Evolutionary conservation across 2,888 invertebrate species (phyloP).

Genomic region (Lissonota sp.): DNA sequence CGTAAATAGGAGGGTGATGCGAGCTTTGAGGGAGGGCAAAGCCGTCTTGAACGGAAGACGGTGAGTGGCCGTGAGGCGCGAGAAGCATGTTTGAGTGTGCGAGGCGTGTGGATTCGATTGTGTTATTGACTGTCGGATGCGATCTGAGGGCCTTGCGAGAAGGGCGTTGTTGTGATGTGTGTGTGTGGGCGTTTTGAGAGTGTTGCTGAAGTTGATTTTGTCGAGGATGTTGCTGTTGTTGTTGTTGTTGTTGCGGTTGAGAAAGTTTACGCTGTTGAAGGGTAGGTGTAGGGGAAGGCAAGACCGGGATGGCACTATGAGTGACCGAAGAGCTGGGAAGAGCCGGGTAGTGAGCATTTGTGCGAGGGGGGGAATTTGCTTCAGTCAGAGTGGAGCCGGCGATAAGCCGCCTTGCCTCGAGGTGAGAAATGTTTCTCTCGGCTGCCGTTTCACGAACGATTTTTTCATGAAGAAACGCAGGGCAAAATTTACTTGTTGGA

Average conservation of each 20-base stretch:
- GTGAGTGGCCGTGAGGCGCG: slow-evolving; percentile 29
- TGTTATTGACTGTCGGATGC: background rate
- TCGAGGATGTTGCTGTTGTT: too few species aligned
- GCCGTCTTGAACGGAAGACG: slow-evolving; percentile 1
- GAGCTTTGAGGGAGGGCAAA: background rate
- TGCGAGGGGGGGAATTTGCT: background rate
- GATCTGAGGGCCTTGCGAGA: background rate
- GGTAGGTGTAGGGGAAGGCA: background rate
- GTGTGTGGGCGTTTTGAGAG: background rate
- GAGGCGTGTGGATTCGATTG: background rate
- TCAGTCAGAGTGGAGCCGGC: background rate
- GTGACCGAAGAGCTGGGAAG: background rate
- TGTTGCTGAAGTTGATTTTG: background rate
- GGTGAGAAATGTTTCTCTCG: slow-evolving; percentile 22
- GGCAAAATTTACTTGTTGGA: slow-evolving; percentile 3
- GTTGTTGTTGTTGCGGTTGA: background rate
- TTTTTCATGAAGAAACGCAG: slow-evolving; percentile 21
- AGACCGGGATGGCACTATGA: background rate
- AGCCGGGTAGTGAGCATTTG: background rate
- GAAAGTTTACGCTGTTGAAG: background rate
- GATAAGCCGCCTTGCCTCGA: too few species aligned
- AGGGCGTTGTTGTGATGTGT: background rate
- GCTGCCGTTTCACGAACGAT: background rate
- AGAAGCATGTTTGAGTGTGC: slow-evolving; percentile 21
- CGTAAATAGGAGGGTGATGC: background rate